Percentiles rank a stretch among this genome's conserved stretches.
phyloP scores from a whole-genome alignment of 2,113 vertebrate species.

The Chamaetylas fuelleborni region DNA sequence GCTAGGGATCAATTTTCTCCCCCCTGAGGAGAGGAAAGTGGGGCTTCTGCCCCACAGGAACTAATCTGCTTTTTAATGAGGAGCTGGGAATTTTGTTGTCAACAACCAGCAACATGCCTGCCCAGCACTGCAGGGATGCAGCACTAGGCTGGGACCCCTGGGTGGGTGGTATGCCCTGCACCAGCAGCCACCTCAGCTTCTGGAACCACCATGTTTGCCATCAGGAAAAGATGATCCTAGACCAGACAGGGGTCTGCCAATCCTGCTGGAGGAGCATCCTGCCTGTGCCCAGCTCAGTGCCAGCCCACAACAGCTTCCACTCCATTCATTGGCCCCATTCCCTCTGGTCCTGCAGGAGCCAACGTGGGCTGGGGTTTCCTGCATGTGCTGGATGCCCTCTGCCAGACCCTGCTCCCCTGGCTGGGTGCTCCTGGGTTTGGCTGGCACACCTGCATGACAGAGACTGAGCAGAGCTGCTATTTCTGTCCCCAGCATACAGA shows the following conservation, averaged over 20 bases:
- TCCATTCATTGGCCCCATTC: fast-evolving
- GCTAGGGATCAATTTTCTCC: not conserved
- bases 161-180: not conserved
- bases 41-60: not conserved
- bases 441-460: fast-evolving
- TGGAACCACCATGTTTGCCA: fast-evolving
- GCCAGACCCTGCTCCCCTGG: fast-evolving
- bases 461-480: not conserved
- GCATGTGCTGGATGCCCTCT: fast-evolving
- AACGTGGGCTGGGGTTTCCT: not conserved
- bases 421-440: fast-evolving
- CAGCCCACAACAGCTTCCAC: not conserved
- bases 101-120: not conserved
- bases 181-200: not conserved
- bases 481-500: fast-evolving
- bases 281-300: not conserved
- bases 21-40: not conserved
- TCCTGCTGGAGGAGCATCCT: not conserved
- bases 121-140: not conserved
- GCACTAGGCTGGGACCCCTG: too few relatives aligned
- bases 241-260: fast-evolving
- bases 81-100: not conserved
- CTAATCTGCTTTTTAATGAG: constrained; percentile 13
- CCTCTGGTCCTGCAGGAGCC: not conserved
- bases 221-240: fast-evolving